Conservation (phyloP, 2,888 invertebrate genomes). For the Chrysodeixis includens region DNA sequence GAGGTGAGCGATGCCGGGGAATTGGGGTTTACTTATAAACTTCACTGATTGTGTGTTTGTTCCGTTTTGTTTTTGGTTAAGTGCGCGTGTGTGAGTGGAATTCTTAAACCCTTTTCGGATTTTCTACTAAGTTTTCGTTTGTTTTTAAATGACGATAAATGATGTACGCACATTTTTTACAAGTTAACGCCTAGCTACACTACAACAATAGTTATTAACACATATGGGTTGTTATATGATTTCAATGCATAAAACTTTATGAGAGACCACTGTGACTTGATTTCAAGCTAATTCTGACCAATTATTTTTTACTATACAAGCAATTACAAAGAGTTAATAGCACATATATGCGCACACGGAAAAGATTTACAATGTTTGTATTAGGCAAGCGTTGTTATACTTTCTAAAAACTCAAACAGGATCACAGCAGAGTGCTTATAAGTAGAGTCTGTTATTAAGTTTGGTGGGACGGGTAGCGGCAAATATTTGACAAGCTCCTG, state of each 20-base stretch:
- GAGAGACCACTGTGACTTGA: background rate
- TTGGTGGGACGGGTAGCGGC: constrained; percentile 20
- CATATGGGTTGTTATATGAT: too few species aligned
- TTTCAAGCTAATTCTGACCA: too few species aligned
- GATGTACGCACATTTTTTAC: too few species aligned
- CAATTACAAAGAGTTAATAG: background rate
- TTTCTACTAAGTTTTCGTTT: background rate
- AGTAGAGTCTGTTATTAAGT: constrained; percentile 46
- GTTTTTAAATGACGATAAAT: background rate
- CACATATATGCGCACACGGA: background rate
- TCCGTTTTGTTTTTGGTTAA: background rate
- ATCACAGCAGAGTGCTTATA: constrained; percentile 33
- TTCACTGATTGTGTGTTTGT: constrained; percentile 27
- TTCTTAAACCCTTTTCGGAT: background rate
- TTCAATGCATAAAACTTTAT: background rate
- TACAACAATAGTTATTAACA: too few species aligned
- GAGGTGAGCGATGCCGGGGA: constrained; percentile 40
- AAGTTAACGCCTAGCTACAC: too few species aligned
- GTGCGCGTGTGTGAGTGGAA: background rate
- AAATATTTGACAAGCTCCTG: constrained; percentile 49
- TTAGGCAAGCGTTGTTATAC: background rate
- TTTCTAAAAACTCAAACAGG: constrained; percentile 30
- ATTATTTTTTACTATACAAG: background rate
- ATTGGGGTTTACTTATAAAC: constrained; percentile 50
- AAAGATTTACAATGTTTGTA: constrained; percentile 9